Conservation (phyloP, 2,888 invertebrate genomes). For the Leptopilina syphax region DNA sequence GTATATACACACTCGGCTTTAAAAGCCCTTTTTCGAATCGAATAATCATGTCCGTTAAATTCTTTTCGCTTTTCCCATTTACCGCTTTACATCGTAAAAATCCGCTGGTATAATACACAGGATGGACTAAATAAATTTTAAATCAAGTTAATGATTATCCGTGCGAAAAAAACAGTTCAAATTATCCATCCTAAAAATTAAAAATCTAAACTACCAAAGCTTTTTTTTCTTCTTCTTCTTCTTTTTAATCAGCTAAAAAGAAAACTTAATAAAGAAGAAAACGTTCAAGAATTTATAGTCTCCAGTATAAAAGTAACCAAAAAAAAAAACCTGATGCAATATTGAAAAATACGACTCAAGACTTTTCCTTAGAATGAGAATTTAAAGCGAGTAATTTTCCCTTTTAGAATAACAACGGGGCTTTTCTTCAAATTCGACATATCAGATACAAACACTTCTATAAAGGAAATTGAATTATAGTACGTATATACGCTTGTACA, state of each 20-base stretch:
- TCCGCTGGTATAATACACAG: not conserved
- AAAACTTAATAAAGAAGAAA: no score
- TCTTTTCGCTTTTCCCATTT: slow-evolving; percentile 14
- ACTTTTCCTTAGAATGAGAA: no score
- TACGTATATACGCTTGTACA: slow-evolving; percentile 2
- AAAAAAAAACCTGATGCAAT: not conserved
- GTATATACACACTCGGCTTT: not conserved
- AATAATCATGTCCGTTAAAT: slow-evolving; percentile 33
- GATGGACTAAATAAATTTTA: not conserved
- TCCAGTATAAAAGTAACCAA: no score
- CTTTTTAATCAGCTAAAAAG: no score
- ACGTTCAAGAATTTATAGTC: no score
- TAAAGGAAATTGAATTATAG: slow-evolving; percentile 16
- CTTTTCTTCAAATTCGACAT: not conserved
- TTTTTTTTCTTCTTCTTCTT: no score
- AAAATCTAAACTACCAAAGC: no score
- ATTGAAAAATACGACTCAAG: not conserved
- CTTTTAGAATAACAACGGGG: not conserved
- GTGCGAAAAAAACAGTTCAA: not conserved
- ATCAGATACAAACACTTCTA: not conserved
- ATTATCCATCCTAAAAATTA: no score
- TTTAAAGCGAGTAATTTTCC: slow-evolving; percentile 1
- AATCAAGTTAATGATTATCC: slow-evolving; percentile 7
- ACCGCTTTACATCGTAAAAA: slow-evolving; percentile 21
- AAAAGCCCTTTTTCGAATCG: slow-evolving; percentile 15